Evolutionary conservation across 2,113 vertebrate genomes (phyloP).

Genomic region (Tachysurus fulvidraco): DNA sequence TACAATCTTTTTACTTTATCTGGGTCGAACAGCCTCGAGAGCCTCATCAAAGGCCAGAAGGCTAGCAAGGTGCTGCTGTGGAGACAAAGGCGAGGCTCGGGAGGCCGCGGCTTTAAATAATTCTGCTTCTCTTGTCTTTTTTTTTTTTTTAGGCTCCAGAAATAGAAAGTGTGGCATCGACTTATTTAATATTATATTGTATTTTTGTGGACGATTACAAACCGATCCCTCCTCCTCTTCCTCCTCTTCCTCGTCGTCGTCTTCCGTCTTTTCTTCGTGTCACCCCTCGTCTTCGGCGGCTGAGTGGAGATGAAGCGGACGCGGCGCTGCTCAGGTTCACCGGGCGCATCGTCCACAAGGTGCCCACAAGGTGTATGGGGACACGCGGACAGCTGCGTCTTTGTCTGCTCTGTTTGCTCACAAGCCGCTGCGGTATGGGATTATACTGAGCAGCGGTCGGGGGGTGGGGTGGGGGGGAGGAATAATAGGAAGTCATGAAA

Average conservation of each 20-base stretch:
- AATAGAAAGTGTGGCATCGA: constrained; percentile 45
- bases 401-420: constrained; percentile 80
- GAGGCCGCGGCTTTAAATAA: constrained; percentile 53
- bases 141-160: constrained; percentile 18
- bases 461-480: constrained; percentile 38
- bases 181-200: constrained; percentile 28
- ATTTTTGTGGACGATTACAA: constrained; percentile 36
- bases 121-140: constrained; percentile 53
- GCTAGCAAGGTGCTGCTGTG: constrained; percentile 47
- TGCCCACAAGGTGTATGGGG: constrained; percentile 76
- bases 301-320: neutral
- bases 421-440: constrained; percentile 80
- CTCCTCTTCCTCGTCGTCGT: neutral
- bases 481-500: constrained; percentile 56
- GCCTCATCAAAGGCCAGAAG: constrained; percentile 63
- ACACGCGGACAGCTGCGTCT: constrained; percentile 79
- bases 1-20: constrained; percentile 72
- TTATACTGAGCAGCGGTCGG: constrained; percentile 75
- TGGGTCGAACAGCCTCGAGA: constrained; percentile 71
- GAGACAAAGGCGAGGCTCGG: constrained; percentile 49
- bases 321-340: neutral
- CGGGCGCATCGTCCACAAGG: constrained; percentile 71
- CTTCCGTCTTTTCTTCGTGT: neutral
- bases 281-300: neutral
- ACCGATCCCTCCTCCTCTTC: neutral